Conservation (phyloP, 2,113 vertebrate genomes). For the Empidonax alnorum region DNA sequence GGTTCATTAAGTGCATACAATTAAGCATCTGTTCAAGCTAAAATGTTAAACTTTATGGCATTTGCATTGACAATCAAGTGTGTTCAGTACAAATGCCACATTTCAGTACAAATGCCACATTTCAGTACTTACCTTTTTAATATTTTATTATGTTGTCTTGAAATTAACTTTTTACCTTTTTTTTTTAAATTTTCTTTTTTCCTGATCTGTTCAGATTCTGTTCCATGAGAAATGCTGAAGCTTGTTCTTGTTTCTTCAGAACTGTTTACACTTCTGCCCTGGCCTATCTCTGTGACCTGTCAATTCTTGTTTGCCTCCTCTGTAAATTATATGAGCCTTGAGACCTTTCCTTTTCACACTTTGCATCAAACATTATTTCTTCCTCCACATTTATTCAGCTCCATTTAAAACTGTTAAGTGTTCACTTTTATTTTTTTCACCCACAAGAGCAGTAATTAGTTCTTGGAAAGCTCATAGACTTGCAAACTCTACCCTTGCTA, state of each 20-base stretch:
- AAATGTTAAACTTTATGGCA: conserved; percentile 64
- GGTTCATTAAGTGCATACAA: conserved; percentile 61
- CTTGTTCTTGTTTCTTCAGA: background rate
- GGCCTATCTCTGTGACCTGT: background rate
- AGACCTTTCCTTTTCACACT: conserved; percentile 7
- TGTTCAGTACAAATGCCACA: conserved; percentile 35
- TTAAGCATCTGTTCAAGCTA: conserved; percentile 72
- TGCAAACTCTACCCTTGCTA: conserved; percentile 4
- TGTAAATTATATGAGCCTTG: conserved; percentile 13
- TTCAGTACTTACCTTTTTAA: conserved; percentile 38
- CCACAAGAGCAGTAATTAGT: conserved; percentile 11
- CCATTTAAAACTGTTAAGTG: conserved; percentile 30
- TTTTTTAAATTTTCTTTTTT: background rate
- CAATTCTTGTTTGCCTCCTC: background rate
- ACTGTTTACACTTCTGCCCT: background rate
- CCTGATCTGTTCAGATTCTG: background rate
- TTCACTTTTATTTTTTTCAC: conserved; percentile 27
- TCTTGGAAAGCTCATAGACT: conserved; percentile 21
- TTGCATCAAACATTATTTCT: conserved; percentile 3
- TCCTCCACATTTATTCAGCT: background rate
- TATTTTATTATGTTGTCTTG: background rate
- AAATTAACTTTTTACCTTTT: background rate
- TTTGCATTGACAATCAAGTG: conserved; percentile 42
- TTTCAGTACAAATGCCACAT: conserved; percentile 36
- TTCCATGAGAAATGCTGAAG: background rate